phyloP scores from a whole-genome alignment of 2,888 invertebrate genomes.

The Netelia melanura region DNA sequence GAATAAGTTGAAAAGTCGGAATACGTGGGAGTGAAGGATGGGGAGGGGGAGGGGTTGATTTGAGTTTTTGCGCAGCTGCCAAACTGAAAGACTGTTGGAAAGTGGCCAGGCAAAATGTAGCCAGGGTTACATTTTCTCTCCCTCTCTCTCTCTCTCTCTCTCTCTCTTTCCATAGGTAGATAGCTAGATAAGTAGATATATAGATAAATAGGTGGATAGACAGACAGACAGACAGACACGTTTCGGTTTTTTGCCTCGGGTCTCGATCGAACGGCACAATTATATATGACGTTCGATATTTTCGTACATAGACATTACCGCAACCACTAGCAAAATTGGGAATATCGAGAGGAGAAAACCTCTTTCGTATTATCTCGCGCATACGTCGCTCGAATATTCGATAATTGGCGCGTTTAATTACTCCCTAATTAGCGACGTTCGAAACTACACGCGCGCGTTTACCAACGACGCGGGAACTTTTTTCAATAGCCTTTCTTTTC shows the following conservation, averaged over 20 bases:
- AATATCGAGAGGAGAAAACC: background rate
- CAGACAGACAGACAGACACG: background rate
- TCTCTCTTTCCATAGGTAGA: too few relatives aligned
- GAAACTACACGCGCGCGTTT: background rate
- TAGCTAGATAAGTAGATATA: too few relatives aligned
- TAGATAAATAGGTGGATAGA: too few relatives aligned
- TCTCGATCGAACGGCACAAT: conserved; percentile 27
- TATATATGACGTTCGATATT: background rate
- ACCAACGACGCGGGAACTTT: background rate
- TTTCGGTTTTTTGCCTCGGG: conserved; percentile 35
- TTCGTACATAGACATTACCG: background rate
- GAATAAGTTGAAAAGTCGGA: background rate
- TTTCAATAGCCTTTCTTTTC: background rate
- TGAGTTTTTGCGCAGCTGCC: conserved; percentile 23
- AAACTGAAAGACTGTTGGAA: conserved; percentile 41
- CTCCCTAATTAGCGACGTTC: background rate
- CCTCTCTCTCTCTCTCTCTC: background rate
- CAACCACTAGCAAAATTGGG: background rate
- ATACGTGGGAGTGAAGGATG: background rate
- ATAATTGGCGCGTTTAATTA: background rate
- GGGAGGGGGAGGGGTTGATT: background rate
- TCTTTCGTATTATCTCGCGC: background rate
- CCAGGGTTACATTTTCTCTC: background rate
- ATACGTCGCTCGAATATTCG: background rate
- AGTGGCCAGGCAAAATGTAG: conserved; percentile 29